These are phyloP conservation scores for Botia almorhae DNA, from an alignment of 2,797 vertebrate genomes.

Conservation along the genomic window DNA sequence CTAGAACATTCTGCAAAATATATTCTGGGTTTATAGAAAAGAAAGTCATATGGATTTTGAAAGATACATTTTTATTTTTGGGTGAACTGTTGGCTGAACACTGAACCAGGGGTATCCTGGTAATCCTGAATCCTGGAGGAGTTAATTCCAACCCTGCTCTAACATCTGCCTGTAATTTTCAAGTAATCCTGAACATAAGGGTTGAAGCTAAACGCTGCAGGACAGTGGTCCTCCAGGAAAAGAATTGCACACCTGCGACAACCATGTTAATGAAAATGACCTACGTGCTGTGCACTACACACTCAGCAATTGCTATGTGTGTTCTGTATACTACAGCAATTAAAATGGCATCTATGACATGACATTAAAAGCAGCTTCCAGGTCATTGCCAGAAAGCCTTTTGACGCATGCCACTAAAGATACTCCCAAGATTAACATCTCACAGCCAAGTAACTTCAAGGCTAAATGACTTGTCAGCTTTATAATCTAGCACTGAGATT, in stretches of 20 bases:
- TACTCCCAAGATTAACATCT: conserved; percentile 22
- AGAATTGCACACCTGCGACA: not conserved
- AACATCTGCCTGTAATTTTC: not conserved
- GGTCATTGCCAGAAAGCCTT: conserved; percentile 9
- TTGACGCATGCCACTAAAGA: conserved; percentile 26
- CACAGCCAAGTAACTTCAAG: conserved; percentile 30
- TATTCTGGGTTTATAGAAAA: no score
- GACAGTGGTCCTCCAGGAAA: not conserved
- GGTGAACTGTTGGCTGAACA: no score
- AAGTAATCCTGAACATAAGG: not conserved
- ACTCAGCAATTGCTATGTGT: not conserved
- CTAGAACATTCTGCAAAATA: no score
- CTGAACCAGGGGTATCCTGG: no score
- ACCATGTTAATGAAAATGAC: not conserved
- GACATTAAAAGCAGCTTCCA: conserved; percentile 3
- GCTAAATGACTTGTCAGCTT: conserved; percentile 30
- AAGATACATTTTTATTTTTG: no score
- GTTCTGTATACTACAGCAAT: no score
- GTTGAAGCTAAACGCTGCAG: not conserved
- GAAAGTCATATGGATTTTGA: no score
- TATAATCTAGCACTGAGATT: not conserved
- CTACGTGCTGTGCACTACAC: not conserved
- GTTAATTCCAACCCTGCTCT: not conserved
- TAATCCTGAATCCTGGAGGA: not conserved
- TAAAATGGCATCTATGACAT: not conserved